Base-by-base conservation (phyloP, 2,888 invertebrate species). In the Rhabditoides inermis region DNA sequence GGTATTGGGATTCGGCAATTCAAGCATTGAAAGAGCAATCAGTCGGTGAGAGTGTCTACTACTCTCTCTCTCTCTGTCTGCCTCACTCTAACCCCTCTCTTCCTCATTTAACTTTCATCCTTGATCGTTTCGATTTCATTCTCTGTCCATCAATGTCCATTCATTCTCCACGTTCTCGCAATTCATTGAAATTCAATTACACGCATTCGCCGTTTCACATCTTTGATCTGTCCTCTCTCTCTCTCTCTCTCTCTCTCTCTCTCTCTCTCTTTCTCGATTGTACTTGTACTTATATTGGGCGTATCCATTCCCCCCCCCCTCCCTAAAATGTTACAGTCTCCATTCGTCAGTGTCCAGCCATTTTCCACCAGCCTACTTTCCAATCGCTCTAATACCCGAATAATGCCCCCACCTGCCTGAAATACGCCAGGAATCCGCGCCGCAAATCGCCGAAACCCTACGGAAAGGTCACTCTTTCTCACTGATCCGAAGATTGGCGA, bases 11-110 rank as follows among this genome's bases (percentile, higher is more conserved):
- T n/a, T n/a, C n/a, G n/a, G n/a, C n/a, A n/a, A n/a, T n/a, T n/a
- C n/a, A n/a, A n/a, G n/a, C n/a, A n/a, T n/a, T n/a, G n/a, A n/a
- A n/a, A n/a, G n/a, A n/a, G n/a, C n/a, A n/a, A n/a, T n/a, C n/a
- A n/a, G n/a, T n/a, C n/a, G n/a, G n/a, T n/a, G n/a, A n/a, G n/a
- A n/a, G n/a, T n/a, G n/a, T n/a, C 42, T 22, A 20, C 26, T 42
- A 22, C 42, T 42, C 25, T 25, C 42, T 42, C 42, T 42, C 42
- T 25, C 26, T 42, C 42, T 42, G 22, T 42, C 42, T 42, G 22
- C n/a, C 42, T 7, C 26, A 4, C 42, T 7, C 6, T 20, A 7
- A 6, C 42, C 26, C n/a, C n/a, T n/a, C n/a, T n/a, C n/a, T n/a
- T n/a, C n/a, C n/a, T n/a, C n/a, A n/a, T n/a, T n/a, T n/a, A n/a